Evolutionary conservation across 2,113 vertebrate genomes (phyloP), one percentile per base, ranked within the genome.

Genomic region (Halcyon malimbica): DNA sequence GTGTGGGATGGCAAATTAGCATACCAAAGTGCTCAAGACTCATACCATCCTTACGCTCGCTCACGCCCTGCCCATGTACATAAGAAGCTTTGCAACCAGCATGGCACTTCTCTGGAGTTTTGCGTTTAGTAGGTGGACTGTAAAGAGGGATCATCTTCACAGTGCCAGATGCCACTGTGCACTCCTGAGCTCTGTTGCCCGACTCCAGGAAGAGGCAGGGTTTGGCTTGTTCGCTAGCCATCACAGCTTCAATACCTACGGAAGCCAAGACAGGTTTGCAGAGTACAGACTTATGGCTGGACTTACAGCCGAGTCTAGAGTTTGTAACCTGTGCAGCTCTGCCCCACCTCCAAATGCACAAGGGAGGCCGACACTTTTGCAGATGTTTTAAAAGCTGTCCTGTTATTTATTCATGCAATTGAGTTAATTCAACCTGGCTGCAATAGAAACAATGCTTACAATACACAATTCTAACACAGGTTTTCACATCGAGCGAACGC

Each of bases 351-450:
- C 44, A 62, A 68, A 81, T 11, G 33, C 89, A 82, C 64, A 68
- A 59, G 93, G 82, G 82, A 94, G 64, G 31, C 46, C 73, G 60
- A 79, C 75, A 76, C 64, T 93, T 96, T 18, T 76, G 69, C 63
- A 89, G 88, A 51, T 94, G 82, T 94, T 96, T 94, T 95, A 95
- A 96, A 96, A 95, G 92, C 81, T 96, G 92, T 88, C 80, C 39
- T 87, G 74, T 97, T 87, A 97, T 89, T 97, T 95, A 97, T 97
- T 97, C 39, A 96, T 94, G 88, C 31, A 41, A 48, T 20, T 81
- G 65, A 57, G 79, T 92, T 97, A 92, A 91, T 97, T 96, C 84
- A 94, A 56, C 75, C 73, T 62, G 60, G 46, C 44, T 83, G 76
- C 54, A 75, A 54, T 35, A 79, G 75, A 93, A 90, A 92, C 71